These are phyloP conservation scores for Cryptocephalus primarius DNA, from an alignment of 2,888 invertebrate genomes.

Conservation along the genomic window DNA sequence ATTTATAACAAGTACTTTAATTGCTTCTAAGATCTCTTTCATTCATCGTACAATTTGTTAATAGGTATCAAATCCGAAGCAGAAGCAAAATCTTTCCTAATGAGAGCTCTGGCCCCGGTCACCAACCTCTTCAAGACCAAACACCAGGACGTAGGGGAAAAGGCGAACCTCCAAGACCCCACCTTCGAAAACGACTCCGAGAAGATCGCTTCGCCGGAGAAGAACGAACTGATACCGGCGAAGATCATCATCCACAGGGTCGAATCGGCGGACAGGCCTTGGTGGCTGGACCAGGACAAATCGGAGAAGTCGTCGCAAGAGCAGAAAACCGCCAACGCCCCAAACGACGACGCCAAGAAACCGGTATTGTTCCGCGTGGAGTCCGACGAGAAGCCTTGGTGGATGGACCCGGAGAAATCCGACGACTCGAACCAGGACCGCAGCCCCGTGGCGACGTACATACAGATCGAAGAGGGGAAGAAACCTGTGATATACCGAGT, in stretches of 20 bases:
- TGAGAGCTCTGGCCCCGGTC: slow-evolving; percentile 63
- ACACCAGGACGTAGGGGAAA: slow-evolving; percentile 38
- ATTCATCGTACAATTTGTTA: neutral
- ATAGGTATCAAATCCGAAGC: slow-evolving; percentile 38
- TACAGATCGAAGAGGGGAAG: no score
- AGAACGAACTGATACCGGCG: slow-evolving; percentile 36
- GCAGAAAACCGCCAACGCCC: neutral
- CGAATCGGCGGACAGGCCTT: slow-evolving; percentile 55
- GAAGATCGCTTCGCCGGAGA: slow-evolving; percentile 1
- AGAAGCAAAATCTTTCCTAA: slow-evolving; percentile 61
- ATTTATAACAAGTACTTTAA: no score
- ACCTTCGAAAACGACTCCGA: slow-evolving; percentile 23
- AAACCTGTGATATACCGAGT: no score
- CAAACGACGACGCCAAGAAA: neutral
- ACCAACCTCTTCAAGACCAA: slow-evolving; percentile 57
- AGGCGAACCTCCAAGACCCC: slow-evolving; percentile 32
- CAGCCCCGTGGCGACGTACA: neutral
- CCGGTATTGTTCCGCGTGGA: neutral
- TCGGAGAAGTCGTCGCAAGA: slow-evolving; percentile 1
- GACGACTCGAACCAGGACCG: neutral
- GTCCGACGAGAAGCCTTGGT: neutral
- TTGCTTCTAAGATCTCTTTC: no score
- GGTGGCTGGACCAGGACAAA: slow-evolving; percentile 39
- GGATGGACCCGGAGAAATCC: neutral
- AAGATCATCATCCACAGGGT: slow-evolving; percentile 29